Evolutionary conservation across 1,140 invertebrate genomes (phyloP), one percentile per base, ranked within the genome.

Genomic region (Drosophila watanabei): DNA sequence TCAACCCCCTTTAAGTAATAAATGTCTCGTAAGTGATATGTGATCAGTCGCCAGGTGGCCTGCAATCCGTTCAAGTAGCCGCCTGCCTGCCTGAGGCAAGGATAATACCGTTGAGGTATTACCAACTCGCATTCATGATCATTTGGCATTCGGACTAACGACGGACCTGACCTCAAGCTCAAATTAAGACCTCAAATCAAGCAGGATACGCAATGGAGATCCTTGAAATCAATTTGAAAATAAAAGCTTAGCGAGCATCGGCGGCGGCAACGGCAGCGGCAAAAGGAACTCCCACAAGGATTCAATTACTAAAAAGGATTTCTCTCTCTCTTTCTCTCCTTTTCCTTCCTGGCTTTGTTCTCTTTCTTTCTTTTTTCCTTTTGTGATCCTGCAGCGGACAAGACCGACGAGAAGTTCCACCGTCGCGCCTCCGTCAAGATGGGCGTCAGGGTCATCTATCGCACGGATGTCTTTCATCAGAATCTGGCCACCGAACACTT

Each of bases 361-460:
- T 0, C 24, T 18, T 33, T n/a, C 14, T 13, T 4, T 33, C 7
- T 46, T 18, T 10, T 16, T 24, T 69, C 11, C 8, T 16, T 54
- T 8, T 24, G 10, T 46, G 20, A 51, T 51, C 37, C 28, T 80
- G 33, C 56, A 93, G 92, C 88, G 0, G 92, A 93, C 56, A 93
- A 92, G 62, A 90, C 92, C 28, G 90, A 92, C 37, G 92, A 93
- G 41, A 93, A 93, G 71, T 93, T 93, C 60, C 92, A 92, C 80
- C 80, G 92, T 11, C 82, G 91, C 11, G 91, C 92, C 28, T 88
- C 92, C 1, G 92, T 93, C 5, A 93, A 92, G 52, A 93, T 93
- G 92, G 88, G 92, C 2, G 88, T 93, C 1, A 69, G 92, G 7
- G 92, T 93, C 48, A 93, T 93, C 24, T 92, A 93, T 71, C 91